Evolutionary conservation across 2,888 invertebrate genomes (phyloP), one percentile per base, ranked within the genome.

Genomic region (Hypselothyrea guttata): DNA sequence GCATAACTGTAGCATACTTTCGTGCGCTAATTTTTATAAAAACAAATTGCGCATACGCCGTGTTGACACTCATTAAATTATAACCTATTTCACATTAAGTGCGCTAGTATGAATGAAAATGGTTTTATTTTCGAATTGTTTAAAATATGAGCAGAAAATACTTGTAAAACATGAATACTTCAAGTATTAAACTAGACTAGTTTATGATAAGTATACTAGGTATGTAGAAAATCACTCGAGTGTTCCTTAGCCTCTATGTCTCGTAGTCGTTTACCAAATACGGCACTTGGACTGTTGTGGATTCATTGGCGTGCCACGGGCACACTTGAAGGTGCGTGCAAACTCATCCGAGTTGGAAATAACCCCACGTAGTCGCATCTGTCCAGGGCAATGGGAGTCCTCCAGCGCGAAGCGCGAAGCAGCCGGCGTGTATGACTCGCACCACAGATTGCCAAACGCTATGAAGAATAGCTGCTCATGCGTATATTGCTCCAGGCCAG

Each of bases 371-470:
- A 95, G 92, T 15, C 96, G 90, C 62, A 95, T 91, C 69, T 91
- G 91, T 18, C 93, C 93, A 0, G 96, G 96, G 59, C 94, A 93
- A 82, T 96, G 96, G 42, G 93, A 93, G 75, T 96, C 95, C 55
- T 92, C 91, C 2, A 95, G 86, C 58, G 94, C 93, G 69, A 92
- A 92, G 38, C 91, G 90, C 7, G 94, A 87, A 0, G 94, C 92
- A 27, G 93, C 92, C 18, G 90, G 90, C 30, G 93, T 94, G 66
- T 92, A 92, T 27, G 93, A 92, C 87, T 96, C 96, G 88, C 97
- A 97, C 97, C 97, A 97, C 8, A 96, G 91, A 89, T 95, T 96
- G 31, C 94, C 96, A 89, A 94, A 96, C 0, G 95, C 93, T 22
- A 96, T 91, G 88, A 95, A 96, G 87, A 96, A 94, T 59, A 96